Evolutionary conservation across 2,888 invertebrate species (phyloP).

Genomic region (Stictocephala bisonia): DNA sequence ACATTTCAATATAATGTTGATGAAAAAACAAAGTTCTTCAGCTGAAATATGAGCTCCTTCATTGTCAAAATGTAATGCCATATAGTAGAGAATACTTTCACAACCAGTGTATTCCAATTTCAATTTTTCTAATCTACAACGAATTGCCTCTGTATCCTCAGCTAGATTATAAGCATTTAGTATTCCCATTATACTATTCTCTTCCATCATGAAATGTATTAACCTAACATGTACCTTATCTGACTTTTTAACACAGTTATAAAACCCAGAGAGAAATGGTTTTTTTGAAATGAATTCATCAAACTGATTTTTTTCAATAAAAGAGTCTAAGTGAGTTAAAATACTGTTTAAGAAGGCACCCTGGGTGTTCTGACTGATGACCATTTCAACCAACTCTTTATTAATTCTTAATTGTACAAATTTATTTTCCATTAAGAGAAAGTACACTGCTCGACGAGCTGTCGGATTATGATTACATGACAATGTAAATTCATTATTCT

Average conservation of each 20-base stretch:
- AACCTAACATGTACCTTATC: not conserved
- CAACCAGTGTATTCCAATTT: slow-evolving; percentile 43
- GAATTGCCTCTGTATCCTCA: not conserved
- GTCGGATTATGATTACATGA: not conserved
- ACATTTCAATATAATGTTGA: slow-evolving; percentile 50
- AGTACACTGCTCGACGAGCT: not conserved
- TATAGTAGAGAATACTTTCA: slow-evolving; percentile 45
- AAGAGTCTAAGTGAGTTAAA: not conserved
- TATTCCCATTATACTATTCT: not conserved
- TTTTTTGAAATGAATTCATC: not conserved
- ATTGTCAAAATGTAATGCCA: slow-evolving; percentile 49
- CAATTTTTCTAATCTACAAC: not conserved
- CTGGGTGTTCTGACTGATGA: not conserved
- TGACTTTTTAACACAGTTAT: not conserved
- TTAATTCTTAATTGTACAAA: not conserved
- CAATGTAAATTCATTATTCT: not conserved
- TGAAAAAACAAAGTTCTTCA: slow-evolving; percentile 52
- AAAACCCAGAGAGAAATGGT: not conserved
- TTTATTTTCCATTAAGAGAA: not conserved
- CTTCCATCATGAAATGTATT: not conserved
- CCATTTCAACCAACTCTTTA: not conserved
- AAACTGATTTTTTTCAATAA: not conserved
- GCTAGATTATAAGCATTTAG: not conserved
- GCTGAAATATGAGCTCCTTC: slow-evolving; percentile 52
- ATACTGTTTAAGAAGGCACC: not conserved